phyloP scores from a whole-genome alignment of 1,140 invertebrate genomes.

The Bombus sibiricus region DNA sequence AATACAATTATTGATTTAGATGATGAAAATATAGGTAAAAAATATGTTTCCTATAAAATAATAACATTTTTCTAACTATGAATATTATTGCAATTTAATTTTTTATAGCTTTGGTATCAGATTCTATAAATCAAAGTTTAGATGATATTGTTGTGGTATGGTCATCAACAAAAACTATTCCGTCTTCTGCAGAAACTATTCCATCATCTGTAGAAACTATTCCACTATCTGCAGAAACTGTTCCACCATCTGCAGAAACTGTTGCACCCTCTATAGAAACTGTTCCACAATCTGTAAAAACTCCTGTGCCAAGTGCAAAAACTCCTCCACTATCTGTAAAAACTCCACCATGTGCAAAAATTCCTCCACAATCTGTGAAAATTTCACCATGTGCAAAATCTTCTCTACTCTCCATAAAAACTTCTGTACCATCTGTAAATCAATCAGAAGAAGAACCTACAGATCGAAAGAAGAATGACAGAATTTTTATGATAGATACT shows the following conservation, averaged over 20 bases:
- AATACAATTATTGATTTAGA: slow-evolving; percentile 12
- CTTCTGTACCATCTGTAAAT: too few relatives aligned
- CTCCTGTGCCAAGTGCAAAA: too few relatives aligned
- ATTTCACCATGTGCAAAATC: not conserved
- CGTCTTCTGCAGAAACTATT: too few relatives aligned
- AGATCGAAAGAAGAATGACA: not conserved
- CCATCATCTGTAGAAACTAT: not conserved
- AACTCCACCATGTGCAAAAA: not conserved
- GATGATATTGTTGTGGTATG: slow-evolving; percentile 65
- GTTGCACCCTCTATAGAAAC: not conserved
- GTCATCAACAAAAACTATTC: slow-evolving; percentile 45
- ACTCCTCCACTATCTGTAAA: too few relatives aligned
- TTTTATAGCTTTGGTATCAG: slow-evolving; percentile 23
- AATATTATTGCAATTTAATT: slow-evolving; percentile 16
- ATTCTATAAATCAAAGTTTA: slow-evolving; percentile 6
- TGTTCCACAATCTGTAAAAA: not conserved
- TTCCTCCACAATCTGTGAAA: not conserved
- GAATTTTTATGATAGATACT: slow-evolving; percentile 21
- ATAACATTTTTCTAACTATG: not conserved
- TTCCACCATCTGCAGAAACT: too few relatives aligned
- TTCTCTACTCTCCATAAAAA: not conserved
- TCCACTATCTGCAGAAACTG: too few relatives aligned
- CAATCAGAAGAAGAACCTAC: not conserved
- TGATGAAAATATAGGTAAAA: slow-evolving; percentile 43
- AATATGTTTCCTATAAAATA: not conserved